These are phyloP conservation scores for Sebastiscus tertius DNA, from an alignment of 2,797 vertebrate species.

Conservation along the genomic window DNA sequence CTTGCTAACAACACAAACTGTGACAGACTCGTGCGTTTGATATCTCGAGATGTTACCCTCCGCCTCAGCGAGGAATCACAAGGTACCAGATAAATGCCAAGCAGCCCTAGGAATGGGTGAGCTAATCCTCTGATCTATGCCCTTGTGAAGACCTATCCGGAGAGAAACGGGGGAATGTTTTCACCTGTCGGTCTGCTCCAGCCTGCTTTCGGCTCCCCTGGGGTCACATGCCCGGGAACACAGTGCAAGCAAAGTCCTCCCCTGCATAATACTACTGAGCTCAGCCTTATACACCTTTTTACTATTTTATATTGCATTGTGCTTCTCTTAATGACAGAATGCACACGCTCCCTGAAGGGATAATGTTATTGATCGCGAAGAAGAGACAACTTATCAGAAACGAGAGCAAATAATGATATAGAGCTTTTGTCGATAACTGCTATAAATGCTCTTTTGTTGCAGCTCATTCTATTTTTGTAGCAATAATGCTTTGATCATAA, in stretches of 20 bases:
- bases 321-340: slow-evolving; percentile 30
- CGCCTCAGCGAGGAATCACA: slow-evolving; percentile 54
- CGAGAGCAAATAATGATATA: background rate
- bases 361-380: slow-evolving; percentile 49
- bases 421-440: slow-evolving; percentile 12
- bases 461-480: slow-evolving; percentile 1
- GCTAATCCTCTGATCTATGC: slow-evolving; percentile 65
- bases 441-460: slow-evolving; percentile 2
- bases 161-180: slow-evolving; percentile 37
- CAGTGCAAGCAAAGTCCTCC: slow-evolving; percentile 11
- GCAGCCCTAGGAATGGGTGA: slow-evolving; percentile 25
- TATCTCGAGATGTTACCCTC: slow-evolving; percentile 57
- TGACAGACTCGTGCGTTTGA: slow-evolving; percentile 68
- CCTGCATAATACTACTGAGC: slow-evolving; percentile 22
- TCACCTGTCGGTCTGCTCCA: slow-evolving; percentile 56
- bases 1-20: slow-evolving; percentile 62
- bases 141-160: slow-evolving; percentile 52
- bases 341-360: slow-evolving; percentile 16
- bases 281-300: slow-evolving; percentile 4
- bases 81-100: slow-evolving; percentile 68
- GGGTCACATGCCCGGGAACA: slow-evolving; percentile 47
- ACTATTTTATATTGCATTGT: slow-evolving; percentile 25
- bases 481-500: slow-evolving; percentile 1
- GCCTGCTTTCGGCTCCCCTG: slow-evolving; percentile 37
- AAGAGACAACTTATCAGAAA: slow-evolving; percentile 24